Percentiles rank a stretch among this genome's conserved stretches.
Evolutionary conservation across 2,888 invertebrate genomes (phyloP).

Genomic region (Chydorus sphaericus): DNA sequence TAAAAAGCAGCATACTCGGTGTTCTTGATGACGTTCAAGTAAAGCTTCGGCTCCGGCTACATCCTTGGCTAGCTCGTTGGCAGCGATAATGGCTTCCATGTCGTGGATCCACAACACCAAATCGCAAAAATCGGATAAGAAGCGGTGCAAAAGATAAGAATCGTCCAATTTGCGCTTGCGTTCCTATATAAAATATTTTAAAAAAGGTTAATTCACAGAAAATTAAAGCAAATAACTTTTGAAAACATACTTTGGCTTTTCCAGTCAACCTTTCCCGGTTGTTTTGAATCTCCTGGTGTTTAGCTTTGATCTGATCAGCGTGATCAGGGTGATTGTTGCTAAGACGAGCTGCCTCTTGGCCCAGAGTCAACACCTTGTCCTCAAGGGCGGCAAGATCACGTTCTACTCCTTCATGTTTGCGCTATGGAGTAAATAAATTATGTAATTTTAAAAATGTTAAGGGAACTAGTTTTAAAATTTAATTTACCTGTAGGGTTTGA

Average conservation of each 20-base stretch:
- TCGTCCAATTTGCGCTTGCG: constrained; percentile 82
- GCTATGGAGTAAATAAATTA: no score
- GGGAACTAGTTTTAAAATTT: constrained; percentile 34
- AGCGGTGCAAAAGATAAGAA: constrained; percentile 86
- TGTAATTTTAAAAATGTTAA: no score
- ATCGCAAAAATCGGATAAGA: constrained; percentile 92
- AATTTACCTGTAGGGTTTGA: constrained; percentile 86
- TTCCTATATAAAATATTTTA: constrained; percentile 36
- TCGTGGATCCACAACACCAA: constrained; percentile 94
- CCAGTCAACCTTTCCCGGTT: constrained; percentile 87
- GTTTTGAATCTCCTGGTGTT: constrained; percentile 78
- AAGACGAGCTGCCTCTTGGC: constrained; percentile 80
- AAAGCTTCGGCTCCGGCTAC: constrained; percentile 97
- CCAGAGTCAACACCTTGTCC: constrained; percentile 84
- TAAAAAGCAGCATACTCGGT: constrained; percentile 42
- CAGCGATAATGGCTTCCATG: constrained; percentile 91
- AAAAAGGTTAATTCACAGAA: constrained; percentile 7
- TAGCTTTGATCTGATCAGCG: constrained; percentile 75
- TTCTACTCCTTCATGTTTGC: constrained; percentile 95
- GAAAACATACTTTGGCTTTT: constrained; percentile 53
- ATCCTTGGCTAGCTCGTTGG: constrained; percentile 97
- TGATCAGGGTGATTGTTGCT: constrained; percentile 89
- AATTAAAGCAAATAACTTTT: neutral
- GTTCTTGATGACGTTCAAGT: constrained; percentile 92
- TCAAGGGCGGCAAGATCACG: constrained; percentile 91